Base-by-base conservation (phyloP, 1,140 invertebrate genomes). In the Anoplophora glabripennis region DNA sequence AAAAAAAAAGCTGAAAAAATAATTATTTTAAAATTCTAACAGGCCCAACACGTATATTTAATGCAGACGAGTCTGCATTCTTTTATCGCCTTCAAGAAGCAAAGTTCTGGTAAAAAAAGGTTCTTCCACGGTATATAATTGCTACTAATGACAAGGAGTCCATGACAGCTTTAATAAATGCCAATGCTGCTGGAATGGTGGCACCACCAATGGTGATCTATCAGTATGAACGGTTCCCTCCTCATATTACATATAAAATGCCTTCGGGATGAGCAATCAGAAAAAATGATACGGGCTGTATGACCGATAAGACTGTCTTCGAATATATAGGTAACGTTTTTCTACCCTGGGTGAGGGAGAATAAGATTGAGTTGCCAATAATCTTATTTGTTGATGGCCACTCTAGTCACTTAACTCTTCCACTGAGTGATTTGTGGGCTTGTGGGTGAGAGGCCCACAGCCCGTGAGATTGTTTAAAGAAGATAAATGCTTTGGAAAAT, bases 381-480 rank as follows among this genome's bases (percentile, higher is more conserved):
- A 52, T 52, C 21, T 15, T 52, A 3, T 52, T 52, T 52, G 10
- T 52, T 4, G 49, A 52, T 28, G 35, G 5, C 1, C 49, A 38
- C 21, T 3, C 2, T 7, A 52, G 10, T 4, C 46, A 48, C 10
- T 33, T 52, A 14, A 52, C 49, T 1, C 38, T 48, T 10, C 12
- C 12, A 9, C 21, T 48, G 12, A 48, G 46, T 21, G 33, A 10
- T 33, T 49, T n/a, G n/a, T n/a, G n/a, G n/a, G n/a, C n/a, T n/a
- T n/a, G n/a, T n/a, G n/a, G n/a, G n/a, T n/a, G n/a, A n/a, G n/a
- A n/a, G n/a, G n/a, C n/a, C n/a, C n/a, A n/a, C n/a, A n/a, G n/a
- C n/a, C n/a, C n/a, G n/a, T n/a, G n/a, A n/a, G n/a, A n/a, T n/a
- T n/a, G n/a, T n/a, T n/a, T n/a, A n/a, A n/a, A n/a, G n/a, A n/a